Evolutionary conservation across 2,797 vertebrate genomes (phyloP).

Genomic region (Pseudochirops cupreus): DNA sequence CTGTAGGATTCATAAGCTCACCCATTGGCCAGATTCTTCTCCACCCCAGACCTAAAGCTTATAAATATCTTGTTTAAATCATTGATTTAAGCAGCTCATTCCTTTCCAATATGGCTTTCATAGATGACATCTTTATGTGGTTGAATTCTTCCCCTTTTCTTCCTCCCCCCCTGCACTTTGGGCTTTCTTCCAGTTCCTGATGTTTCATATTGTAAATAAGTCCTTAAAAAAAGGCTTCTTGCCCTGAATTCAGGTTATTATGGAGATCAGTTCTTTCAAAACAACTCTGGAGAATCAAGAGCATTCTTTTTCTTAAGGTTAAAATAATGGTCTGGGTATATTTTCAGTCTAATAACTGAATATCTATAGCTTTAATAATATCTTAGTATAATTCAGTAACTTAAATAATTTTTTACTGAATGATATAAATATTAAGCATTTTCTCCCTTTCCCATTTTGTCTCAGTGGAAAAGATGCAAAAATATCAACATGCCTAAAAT

Average conservation of each 20-base stretch:
- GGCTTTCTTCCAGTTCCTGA: not conserved
- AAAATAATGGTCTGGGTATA: not conserved
- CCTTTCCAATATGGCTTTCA: constrained; percentile 14
- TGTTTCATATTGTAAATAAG: constrained; percentile 7
- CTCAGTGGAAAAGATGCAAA: not conserved
- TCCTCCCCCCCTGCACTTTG: not conserved
- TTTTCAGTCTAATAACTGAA: not conserved
- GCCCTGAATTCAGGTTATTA: not conserved
- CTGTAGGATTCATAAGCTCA: constrained; percentile 7
- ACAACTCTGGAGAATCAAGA: not conserved
- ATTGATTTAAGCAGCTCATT: not conserved
- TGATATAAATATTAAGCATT: not conserved
- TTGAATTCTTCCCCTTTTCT: not conserved
- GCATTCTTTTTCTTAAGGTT: not conserved
- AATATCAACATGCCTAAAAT: not conserved
- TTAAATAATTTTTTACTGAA: not conserved
- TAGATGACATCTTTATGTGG: constrained; percentile 15
- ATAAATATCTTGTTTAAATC: constrained; percentile 12
- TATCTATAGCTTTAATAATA: not conserved
- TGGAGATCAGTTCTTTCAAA: constrained; percentile 2
- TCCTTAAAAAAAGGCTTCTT: not conserved
- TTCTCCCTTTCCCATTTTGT: not conserved
- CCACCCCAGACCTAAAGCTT: constrained; percentile 13
- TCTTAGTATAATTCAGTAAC: not conserved
- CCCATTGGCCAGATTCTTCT: constrained; percentile 8